Evolutionary conservation across 2,888 invertebrate genomes (phyloP).

Genomic region (Brachypterus glaber): DNA sequence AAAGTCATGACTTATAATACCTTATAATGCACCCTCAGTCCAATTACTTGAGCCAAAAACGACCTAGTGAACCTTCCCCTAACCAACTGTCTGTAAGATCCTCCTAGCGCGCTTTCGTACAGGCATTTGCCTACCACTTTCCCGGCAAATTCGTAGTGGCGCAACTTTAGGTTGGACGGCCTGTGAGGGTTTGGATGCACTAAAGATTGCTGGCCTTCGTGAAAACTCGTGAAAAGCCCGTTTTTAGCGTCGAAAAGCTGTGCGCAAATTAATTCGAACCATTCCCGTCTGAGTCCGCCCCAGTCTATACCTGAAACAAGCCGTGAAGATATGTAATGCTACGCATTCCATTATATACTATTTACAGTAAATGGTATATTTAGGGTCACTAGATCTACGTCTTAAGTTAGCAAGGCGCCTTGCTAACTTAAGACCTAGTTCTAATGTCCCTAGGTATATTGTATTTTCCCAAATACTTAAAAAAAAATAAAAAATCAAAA

Average conservation of each 20-base stretch:
- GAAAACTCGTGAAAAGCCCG: slow-evolving; percentile 76
- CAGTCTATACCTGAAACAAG: slow-evolving; percentile 69
- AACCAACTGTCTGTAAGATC: slow-evolving; percentile 79
- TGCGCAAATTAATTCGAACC: slow-evolving; percentile 86
- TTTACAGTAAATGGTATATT: too few species aligned
- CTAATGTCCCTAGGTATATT: too few species aligned
- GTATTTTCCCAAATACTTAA: too few species aligned
- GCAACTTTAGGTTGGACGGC: slow-evolving; percentile 67
- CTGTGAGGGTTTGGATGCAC: slow-evolving; percentile 82
- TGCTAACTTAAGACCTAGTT: too few species aligned
- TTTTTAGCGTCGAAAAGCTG: slow-evolving; percentile 76
- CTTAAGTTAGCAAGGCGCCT: too few species aligned
- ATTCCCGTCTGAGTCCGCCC: slow-evolving; percentile 89
- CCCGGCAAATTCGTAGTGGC: slow-evolving; percentile 89
- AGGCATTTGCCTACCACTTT: slow-evolving; percentile 90
- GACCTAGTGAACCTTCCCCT: slow-evolving; percentile 84
- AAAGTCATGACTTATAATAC: slow-evolving; percentile 39
- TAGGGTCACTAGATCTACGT: too few species aligned
- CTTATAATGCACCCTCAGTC: slow-evolving; percentile 86
- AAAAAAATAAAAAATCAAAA: too few species aligned
- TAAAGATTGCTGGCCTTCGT: slow-evolving; percentile 76
- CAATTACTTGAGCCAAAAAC: slow-evolving; percentile 90
- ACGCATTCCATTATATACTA: too few species aligned
- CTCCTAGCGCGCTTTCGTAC: slow-evolving; percentile 86
- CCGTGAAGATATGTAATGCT: too few species aligned